Evolutionary conservation across 2,113 vertebrate genomes (phyloP).

Genomic region (Saguinus imperator): DNA sequence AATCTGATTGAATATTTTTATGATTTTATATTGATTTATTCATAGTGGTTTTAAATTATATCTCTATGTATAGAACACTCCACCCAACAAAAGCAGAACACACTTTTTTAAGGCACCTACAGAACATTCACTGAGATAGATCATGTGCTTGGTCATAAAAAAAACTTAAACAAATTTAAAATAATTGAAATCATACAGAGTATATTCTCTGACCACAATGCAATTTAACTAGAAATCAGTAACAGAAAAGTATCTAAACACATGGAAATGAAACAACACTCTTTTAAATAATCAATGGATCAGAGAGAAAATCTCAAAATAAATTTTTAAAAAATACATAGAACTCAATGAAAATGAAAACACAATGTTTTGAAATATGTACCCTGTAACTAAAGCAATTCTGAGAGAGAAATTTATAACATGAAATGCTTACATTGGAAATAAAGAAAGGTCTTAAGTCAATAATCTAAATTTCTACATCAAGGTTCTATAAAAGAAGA

Average conservation of each 20-base stretch:
- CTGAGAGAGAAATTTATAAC: slow-evolving; percentile 12
- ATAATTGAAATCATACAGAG: neutral
- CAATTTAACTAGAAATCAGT: slow-evolving; percentile 12
- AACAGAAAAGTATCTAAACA: slow-evolving; percentile 11
- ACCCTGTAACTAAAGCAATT: slow-evolving; percentile 1
- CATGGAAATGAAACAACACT: neutral
- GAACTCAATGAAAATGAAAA: slow-evolving; percentile 24
- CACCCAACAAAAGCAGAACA: neutral
- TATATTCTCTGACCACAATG: neutral
- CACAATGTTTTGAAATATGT: neutral
- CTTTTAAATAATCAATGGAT: slow-evolving; percentile 21
- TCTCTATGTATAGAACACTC: neutral
- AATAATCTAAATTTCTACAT: neutral
- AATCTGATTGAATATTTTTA: neutral
- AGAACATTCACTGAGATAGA: neutral
- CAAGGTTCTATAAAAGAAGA: neutral
- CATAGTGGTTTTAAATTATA: neutral
- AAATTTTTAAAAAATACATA: neutral
- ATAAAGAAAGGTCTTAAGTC: neutral
- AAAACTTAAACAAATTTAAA: neutral
- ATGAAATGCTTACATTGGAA: slow-evolving; percentile 3
- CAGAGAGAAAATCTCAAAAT: slow-evolving; percentile 23
- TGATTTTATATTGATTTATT: neutral
- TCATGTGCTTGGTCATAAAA: neutral
- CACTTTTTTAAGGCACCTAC: neutral